Base-by-base conservation (phyloP, 2,888 invertebrate genomes). In the Sinodicranocentrus sp. region DNA sequence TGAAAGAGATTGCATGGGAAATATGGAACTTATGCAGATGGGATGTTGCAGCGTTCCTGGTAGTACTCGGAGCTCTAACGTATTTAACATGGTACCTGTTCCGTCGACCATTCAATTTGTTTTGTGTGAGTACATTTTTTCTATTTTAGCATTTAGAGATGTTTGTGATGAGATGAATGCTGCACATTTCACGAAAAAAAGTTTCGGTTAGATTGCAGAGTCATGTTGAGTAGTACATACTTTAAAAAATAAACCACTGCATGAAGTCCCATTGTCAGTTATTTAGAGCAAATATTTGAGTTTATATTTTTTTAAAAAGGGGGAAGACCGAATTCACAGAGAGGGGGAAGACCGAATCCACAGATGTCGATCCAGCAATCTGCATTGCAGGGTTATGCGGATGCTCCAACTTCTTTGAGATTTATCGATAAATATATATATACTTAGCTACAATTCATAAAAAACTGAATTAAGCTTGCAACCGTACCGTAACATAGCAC, bases 101-200 rank as follows among this genome's bases (percentile, higher is more conserved):
- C 57, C 88, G 86, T 84, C 83, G 84, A 59, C 89, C 89, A 8
- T 88, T 89, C 78, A 86, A 89, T 61, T 84, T 85, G 75, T 85
- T 87, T 67, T 61, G 87, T 71, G 89, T 89, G 86, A 86, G 87
- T 71, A 82, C 33, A 70, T 43, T 26, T n/a, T n/a, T n/a, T n/a
- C n/a, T n/a, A n/a, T n/a, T n/a, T n/a, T n/a, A n/a, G n/a, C n/a
- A n/a, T n/a, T n/a, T n/a, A n/a, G n/a, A n/a, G n/a, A n/a, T n/a
- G n/a, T n/a, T n/a, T n/a, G n/a, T n/a, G n/a, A n/a, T n/a, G n/a
- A n/a, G n/a, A n/a, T n/a, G n/a, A n/a, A n/a, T n/a, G n/a, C n/a
- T n/a, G n/a, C n/a, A n/a, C n/a, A n/a, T n/a, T n/a, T n/a, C n/a
- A n/a, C n/a, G n/a, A n/a, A n/a, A n/a, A n/a, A n/a, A n/a, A n/a